These are phyloP conservation scores for Barbus barbus DNA, from an alignment of 2,113 vertebrate genomes.

Conservation along the genomic window DNA sequence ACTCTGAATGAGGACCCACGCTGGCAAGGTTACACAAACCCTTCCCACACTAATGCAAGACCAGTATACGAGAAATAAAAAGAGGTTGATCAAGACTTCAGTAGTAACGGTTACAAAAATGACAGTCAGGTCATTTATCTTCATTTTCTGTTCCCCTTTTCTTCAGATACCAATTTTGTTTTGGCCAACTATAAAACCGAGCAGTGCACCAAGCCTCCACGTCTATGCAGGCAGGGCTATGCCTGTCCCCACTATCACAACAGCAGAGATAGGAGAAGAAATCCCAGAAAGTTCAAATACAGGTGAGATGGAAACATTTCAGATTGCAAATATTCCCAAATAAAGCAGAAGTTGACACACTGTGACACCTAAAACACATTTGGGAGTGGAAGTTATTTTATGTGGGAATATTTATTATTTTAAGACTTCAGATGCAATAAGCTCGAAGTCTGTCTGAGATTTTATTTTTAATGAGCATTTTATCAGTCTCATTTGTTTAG, in stretches of 20 bases:
- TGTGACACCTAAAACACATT: neutral
- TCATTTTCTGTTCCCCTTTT: conserved; percentile 8
- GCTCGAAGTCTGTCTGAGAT: too few relatives aligned
- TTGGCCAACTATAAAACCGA: conserved; percentile 93
- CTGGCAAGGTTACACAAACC: conserved; percentile 78
- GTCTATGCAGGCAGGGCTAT: conserved; percentile 92
- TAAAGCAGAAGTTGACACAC: neutral
- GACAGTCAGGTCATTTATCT: neutral
- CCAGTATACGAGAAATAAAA: neutral
- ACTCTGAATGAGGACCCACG: conserved; percentile 88
- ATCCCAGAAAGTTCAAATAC: conserved; percentile 89
- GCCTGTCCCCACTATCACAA: conserved; percentile 93
- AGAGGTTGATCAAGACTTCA: neutral
- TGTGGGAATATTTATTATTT: neutral
- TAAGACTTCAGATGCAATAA: too few relatives aligned
- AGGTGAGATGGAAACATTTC: conserved; percentile 71
- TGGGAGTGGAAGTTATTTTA: neutral
- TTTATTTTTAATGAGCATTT: too few relatives aligned
- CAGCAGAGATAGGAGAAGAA: conserved; percentile 86
- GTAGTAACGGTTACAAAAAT: neutral
- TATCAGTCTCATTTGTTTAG: too few relatives aligned
- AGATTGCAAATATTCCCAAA: neutral
- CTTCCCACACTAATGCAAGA: neutral
- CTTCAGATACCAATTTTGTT: conserved; percentile 87
- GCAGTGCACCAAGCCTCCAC: conserved; percentile 89